These are phyloP conservation scores for Sandelia bainsii DNA, from an alignment of 2,797 vertebrate genomes.

Conservation along the genomic window DNA sequence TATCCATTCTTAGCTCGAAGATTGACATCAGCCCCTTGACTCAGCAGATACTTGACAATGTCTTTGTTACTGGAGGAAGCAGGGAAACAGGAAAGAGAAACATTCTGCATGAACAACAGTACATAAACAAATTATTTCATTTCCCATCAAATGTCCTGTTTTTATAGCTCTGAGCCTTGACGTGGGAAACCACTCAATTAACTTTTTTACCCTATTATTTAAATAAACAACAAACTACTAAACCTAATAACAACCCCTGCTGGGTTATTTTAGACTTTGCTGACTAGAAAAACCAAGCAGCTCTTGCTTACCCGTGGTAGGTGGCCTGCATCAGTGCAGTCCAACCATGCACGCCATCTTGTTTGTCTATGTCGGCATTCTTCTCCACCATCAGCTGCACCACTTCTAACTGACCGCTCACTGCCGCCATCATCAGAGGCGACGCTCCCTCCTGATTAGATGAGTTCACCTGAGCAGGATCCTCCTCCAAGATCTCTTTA, in stretches of 20 bases:
- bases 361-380: slow-evolving; percentile 92
- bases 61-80: slow-evolving; percentile 91
- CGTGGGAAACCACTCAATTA: neutral
- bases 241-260: no score
- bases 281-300: neutral
- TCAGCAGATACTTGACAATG: slow-evolving; percentile 94
- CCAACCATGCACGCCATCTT: slow-evolving; percentile 95
- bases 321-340: slow-evolving; percentile 99
- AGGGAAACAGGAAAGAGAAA: neutral
- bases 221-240: neutral
- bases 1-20: slow-evolving; percentile 96
- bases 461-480: slow-evolving; percentile 91
- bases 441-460: slow-evolving; percentile 94
- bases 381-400: slow-evolving; percentile 96
- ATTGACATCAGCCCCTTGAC: slow-evolving; percentile 94
- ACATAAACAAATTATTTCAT: neutral
- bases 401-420: slow-evolving; percentile 92
- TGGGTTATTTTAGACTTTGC: no score
- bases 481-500: slow-evolving; percentile 94
- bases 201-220: neutral
- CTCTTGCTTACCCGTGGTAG: slow-evolving; percentile 90
- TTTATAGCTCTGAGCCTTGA: neutral
- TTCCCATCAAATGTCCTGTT: neutral
- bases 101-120: neutral
- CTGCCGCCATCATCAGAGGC: slow-evolving; percentile 96